Evolutionary conservation across 2,113 vertebrate genomes (phyloP), one percentile per base, ranked within the genome.

Genomic region (Mesocricetus auratus): DNA sequence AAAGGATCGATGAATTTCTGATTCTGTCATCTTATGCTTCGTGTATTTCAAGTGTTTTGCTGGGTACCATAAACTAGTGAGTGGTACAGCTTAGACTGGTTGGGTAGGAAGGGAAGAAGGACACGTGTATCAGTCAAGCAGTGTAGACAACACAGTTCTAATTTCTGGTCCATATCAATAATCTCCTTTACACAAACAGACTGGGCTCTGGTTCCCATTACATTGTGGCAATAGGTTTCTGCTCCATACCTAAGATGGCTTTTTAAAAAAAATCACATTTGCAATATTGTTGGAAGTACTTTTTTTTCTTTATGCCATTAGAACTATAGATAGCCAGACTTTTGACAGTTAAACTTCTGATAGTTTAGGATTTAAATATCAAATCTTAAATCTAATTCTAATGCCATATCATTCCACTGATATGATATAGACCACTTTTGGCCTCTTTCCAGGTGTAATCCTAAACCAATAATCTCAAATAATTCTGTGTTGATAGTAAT

Each of bases 21-120:
- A 15, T 56, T n/a, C 31, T 58, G 45, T 88, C 36, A 77, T 81
- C 91, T 68, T 90, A 26, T 85, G 47, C 47, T 31, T 71, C 53
- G 22, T n/a, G 29, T 12, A 50, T 95, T 96, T 90, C 85, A 91
- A 93, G n/a, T 95, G n/a, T 89, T 50, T 94, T 89, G 71, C 10
- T 53, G 88, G 62, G 92, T 77, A 47, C 36, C 66, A 39, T 62
- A 86, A 90, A 31, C 68, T 94, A 77, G 26, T 73, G 89, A 94
- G 33, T 56, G 58, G n/a, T 75, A 79, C 66, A 78, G n/a, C 66
- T 69, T 71, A 71, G 17, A 94, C 42, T 90, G 9, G 26, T 36
- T 89, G 13, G 29, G 47, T 17, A 3, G 45, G 24, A 1, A 22
- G 12, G 26, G 39, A 45, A 22, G 62, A 77, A 86, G 39, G 85